These are phyloP conservation scores for Pelobates cultripes DNA, from an alignment of 2,797 vertebrate species.

Conservation along the genomic window DNA sequence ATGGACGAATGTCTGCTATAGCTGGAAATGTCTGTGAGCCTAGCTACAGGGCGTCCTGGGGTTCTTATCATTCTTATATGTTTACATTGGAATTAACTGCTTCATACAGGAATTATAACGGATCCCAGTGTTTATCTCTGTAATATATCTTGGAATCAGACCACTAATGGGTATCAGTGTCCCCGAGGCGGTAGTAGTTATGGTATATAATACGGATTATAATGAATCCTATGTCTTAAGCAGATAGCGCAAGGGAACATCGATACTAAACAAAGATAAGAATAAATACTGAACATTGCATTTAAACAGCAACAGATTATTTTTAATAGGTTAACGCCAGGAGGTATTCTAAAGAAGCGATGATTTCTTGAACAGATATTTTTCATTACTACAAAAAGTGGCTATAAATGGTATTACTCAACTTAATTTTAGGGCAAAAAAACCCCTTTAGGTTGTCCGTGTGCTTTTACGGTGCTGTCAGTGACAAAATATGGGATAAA, in stretches of 20 bases:
- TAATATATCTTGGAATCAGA: constrained; percentile 9
- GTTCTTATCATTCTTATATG: neutral
- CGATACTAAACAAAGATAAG: too few species aligned
- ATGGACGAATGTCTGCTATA: constrained; percentile 16
- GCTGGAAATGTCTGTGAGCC: constrained; percentile 40
- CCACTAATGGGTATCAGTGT: constrained; percentile 23
- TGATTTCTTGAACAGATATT: too few species aligned
- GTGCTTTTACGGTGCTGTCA: too few species aligned
- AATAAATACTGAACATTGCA: too few species aligned
- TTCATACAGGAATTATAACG: constrained; percentile 15
- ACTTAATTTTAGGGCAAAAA: too few species aligned
- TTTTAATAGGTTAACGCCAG: too few species aligned
- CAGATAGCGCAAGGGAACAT: neutral
- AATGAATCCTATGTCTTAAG: neutral
- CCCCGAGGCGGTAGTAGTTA: neutral
- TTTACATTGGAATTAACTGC: constrained; percentile 6
- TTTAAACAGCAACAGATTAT: too few species aligned
- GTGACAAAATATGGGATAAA: too few species aligned
- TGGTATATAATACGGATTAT: neutral
- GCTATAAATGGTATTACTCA: too few species aligned
- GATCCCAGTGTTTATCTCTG: constrained; percentile 14
- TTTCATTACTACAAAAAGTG: too few species aligned
- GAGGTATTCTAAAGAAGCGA: too few species aligned
- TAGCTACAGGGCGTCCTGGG: constrained; percentile 24
- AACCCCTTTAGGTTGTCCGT: too few species aligned